phyloP scores from a whole-genome alignment of 2,797 vertebrate genomes.

The Microctenopoma lineatum region DNA sequence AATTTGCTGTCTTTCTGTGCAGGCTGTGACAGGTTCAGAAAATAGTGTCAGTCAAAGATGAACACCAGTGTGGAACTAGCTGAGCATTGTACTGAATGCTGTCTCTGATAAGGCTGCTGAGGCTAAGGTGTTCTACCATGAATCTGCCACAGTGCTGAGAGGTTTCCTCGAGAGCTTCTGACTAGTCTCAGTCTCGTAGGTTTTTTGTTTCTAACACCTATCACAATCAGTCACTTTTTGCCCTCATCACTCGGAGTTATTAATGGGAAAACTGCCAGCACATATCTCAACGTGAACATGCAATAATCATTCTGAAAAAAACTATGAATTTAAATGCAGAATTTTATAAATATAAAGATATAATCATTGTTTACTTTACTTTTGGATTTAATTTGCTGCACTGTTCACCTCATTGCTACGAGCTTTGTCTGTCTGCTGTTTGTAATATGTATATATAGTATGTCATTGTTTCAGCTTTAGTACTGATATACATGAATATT shows the following conservation, averaged over 20 bases:
- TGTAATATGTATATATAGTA: neutral
- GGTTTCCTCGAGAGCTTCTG: neutral
- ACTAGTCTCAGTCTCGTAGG: neutral
- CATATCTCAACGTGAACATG: too few relatives aligned
- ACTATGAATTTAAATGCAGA: too few relatives aligned
- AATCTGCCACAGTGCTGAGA: too few relatives aligned
- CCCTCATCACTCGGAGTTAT: neutral
- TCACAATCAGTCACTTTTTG: conserved; percentile 3
- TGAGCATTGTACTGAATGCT: neutral
- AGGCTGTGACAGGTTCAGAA: neutral
- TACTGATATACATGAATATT: neutral
- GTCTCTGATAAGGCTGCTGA: neutral
- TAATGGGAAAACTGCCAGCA: too few relatives aligned
- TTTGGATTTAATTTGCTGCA: too few relatives aligned
- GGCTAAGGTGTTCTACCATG: too few relatives aligned
- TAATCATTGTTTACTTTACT: too few relatives aligned
- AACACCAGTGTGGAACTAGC: neutral
- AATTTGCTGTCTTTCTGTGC: neutral
- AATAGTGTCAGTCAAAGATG: neutral
- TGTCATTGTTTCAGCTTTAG: neutral
- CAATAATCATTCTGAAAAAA: too few relatives aligned
- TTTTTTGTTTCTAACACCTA: neutral
- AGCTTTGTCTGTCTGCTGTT: too few relatives aligned
- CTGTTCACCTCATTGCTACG: too few relatives aligned
- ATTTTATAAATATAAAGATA: too few relatives aligned